A percentile compares a stretch with the other conserved stretches of the same genome.
Evolutionary conservation across 2,888 invertebrate genomes (phyloP).

Genomic region (Platynereis dumerilii): DNA sequence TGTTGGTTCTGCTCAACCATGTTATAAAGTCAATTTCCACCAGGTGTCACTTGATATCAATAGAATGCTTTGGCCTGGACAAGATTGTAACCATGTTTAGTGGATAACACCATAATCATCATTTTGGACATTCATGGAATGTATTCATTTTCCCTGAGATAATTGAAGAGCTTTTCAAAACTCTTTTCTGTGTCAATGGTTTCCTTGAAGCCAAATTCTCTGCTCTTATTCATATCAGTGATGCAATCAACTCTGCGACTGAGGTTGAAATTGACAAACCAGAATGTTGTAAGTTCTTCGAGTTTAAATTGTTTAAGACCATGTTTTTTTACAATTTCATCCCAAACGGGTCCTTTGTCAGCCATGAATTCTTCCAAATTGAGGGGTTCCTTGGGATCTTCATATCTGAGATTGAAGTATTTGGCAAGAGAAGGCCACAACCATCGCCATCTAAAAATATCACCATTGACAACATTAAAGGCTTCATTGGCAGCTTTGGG

Average conservation of each 20-base stretch:
- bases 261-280: slow-evolving; percentile 1
- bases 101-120: too few relatives aligned
- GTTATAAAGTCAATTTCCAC: too few relatives aligned
- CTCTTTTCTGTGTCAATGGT: background rate
- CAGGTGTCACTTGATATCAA: too few relatives aligned
- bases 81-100: too few relatives aligned
- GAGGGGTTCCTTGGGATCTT: background rate
- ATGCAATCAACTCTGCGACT: background rate
- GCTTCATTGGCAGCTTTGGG: slow-evolving; percentile 1
- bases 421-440: background rate
- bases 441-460: background rate
- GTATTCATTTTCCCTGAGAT: background rate
- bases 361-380: slow-evolving; percentile 1
- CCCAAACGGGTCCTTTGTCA: slow-evolving; percentile 4
- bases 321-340: background rate
- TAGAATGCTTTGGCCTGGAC: too few relatives aligned
- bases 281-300: background rate
- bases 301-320: slow-evolving; percentile 2
- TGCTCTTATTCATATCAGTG: slow-evolving; percentile 9
- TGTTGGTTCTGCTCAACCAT: too few relatives aligned
- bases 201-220: slow-evolving; percentile 5
- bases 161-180: background rate
- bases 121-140: background rate
- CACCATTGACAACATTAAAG: slow-evolving; percentile 1
- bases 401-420: background rate